Evolutionary conservation across 2,113 vertebrate species (phyloP), one percentile per base, ranked within the genome.

Genomic region (Tympanuchus pallidicinctus): DNA sequence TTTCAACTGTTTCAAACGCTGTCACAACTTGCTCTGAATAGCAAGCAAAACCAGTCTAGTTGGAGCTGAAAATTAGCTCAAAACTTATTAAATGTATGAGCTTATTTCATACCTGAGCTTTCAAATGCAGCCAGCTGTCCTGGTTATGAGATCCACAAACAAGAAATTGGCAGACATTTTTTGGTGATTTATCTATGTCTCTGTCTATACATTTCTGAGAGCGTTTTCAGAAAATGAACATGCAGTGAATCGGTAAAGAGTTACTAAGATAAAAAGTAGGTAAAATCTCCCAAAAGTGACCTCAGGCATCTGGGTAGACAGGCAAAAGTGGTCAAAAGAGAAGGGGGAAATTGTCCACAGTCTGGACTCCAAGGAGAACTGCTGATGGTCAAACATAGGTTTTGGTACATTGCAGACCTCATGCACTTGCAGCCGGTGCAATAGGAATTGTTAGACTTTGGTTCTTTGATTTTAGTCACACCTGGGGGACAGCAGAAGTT

Each of bases 1-100:
- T 94, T 88, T 91, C 75, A 91, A 3, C 85, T 88, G 60, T 83
- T 88, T 92, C 27, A 5, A 85, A 52, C 48, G 72, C 72, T 94
- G 95, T 84, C 82, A 94, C 36, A 95, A 90, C 93, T 95, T 94
- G 93, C 52, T 88, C 85, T 83, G 73, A 92, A 67, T 24, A 83
- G 52, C 89, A 86, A 90, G 90, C 61, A 92, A 82, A 95, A 92
- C 93, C 91, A 75, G 94, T 94, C 17, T 57, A 85, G 78, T 84
- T 65, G 48, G 80, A 69, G 34, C 59, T 73, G 40, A 57, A 92
- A 86, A 83, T 75, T 89, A 76, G 5, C 85, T 91, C 67, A 72
- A 86, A 93, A 72, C 19, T 14, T 20, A 56, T 52, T 82, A 61
- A 95, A 84, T 10, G 22, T 42, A 84, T 38, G 59, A 66, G 40